These are phyloP conservation scores for Argynnis bischoffii DNA, from an alignment of 2,888 invertebrate species.

Conservation along the genomic window DNA sequence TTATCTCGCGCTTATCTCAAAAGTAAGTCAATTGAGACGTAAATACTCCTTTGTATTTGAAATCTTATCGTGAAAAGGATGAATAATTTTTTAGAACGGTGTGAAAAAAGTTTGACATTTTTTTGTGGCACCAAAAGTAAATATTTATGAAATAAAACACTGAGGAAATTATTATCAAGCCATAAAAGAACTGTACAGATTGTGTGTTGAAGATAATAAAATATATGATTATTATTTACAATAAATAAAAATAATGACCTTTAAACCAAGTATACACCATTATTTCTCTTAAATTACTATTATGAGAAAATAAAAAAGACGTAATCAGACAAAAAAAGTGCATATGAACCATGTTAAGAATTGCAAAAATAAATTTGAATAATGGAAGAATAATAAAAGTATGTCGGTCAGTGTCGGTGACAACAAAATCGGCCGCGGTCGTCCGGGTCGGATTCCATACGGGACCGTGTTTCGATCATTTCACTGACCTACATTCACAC, in stretches of 20 bases:
- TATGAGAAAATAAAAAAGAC: too few species aligned
- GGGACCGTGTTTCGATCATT: conserved; percentile 78
- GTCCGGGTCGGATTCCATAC: conserved; percentile 73
- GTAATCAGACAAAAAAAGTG: too few species aligned
- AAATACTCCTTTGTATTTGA: conserved; percentile 28
- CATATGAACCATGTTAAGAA: too few species aligned
- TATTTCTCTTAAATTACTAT: too few species aligned
- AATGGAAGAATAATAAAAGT: conserved; percentile 54
- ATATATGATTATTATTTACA: too few species aligned
- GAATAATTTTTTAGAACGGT: conserved; percentile 11
- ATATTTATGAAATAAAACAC: too few species aligned
- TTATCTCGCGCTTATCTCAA: conserved; percentile 52
- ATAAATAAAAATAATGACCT: too few species aligned
- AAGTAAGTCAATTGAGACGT: conserved; percentile 47
- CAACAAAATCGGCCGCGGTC: conserved; percentile 66
- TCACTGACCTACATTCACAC: conserved; percentile 77
- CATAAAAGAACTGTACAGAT: too few species aligned
- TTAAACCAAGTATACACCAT: too few species aligned
- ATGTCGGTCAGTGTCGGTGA: conserved; percentile 62
- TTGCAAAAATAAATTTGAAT: conserved; percentile 28
- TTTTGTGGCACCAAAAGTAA: not conserved
- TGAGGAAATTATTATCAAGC: too few species aligned
- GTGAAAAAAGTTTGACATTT: conserved; percentile 34
- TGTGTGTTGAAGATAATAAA: too few species aligned
- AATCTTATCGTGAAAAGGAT: conserved; percentile 21